Base-by-base conservation (phyloP, 2,113 vertebrate genomes). In the Pampusana beccarii region DNA sequence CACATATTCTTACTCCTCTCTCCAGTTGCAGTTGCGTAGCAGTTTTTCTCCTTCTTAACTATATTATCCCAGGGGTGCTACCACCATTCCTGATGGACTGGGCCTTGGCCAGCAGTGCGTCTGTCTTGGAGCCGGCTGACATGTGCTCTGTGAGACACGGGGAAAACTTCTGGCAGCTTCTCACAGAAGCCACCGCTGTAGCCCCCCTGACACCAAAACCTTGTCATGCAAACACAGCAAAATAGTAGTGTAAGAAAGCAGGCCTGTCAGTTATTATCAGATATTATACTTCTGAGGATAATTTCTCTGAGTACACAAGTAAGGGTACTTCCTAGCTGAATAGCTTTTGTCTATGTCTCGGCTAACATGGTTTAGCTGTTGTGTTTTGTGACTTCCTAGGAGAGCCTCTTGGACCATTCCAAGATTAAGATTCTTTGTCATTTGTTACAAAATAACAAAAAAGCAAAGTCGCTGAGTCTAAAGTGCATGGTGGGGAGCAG, bases 391-490 rank as follows among this genome's bases (percentile, higher is more conserved):
- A 15, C 0, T 1, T 58, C 25, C 62, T 31, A 92, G 33, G 33
- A 85, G 44, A 92, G 4, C 7, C 14, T 69, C 50, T 61, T 83
- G 88, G 15, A n/a, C 36, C 25, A 11, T 62, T 83, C 26, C 36
- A 74, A 84, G 42, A 84, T 60, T 91, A 75, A 44, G n/a, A 62
- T 38, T 42, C n/a, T 93, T 96, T 80, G 91, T 80, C 73, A 92
- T 74, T 91, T 89, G 51, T 77, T 94, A 77, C 53, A 67, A 95
- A 87, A 88, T 65, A 66, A 85, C 40, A 66, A 93, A 94, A 46
- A 78, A 71, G 21, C 53, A 90, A 94, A 95, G 78, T 91, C 53
- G 62, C 17, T 74, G 66, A 95, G 91, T 54, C 31, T 92, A 79
- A 97, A 97, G 70, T 66, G 61, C 25, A 24, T 70, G 15, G 28